Conservation (phyloP, 2,888 invertebrate species). For the Protodeltote pygarga region DNA sequence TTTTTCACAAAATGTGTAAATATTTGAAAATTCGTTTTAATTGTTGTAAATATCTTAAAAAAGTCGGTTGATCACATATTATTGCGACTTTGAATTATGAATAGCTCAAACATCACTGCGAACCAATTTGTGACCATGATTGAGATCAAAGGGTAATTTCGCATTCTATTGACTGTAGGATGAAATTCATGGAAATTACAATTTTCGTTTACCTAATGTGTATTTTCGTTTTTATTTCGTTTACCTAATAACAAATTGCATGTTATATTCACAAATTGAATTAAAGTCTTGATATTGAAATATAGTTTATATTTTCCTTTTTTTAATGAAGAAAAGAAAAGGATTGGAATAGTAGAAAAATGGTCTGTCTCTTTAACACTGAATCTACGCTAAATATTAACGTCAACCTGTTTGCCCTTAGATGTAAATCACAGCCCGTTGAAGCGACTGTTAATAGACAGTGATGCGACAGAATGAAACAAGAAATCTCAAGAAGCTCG, state of each 20-base stretch:
- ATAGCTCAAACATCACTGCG: conserved; percentile 25
- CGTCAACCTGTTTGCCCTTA: background rate
- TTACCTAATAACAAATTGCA: too few relatives aligned
- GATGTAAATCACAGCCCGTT: conserved; percentile 22
- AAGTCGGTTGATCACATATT: conserved; percentile 39
- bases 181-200: conserved; percentile 4
- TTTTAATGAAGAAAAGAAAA: too few relatives aligned
- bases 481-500: conserved; percentile 29
- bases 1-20: too few relatives aligned
- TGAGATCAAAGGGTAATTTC: conserved; percentile 19
- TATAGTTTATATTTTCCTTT: too few relatives aligned
- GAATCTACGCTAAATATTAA: background rate
- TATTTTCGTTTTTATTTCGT: too few relatives aligned
- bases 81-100: conserved; percentile 45
- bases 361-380: background rate
- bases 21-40: conserved; percentile 22
- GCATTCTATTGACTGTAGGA: conserved; percentile 1
- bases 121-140: conserved; percentile 22
- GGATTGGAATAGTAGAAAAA: background rate
- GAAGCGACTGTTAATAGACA: conserved; percentile 40
- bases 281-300: too few relatives aligned
- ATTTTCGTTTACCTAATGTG: too few relatives aligned
- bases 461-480: conserved; percentile 32
- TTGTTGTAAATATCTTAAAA: conserved; percentile 26
- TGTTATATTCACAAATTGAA: too few relatives aligned